Evolutionary conservation across 2,797 vertebrate genomes (phyloP).

Genomic region (Aythya fuligula): DNA sequence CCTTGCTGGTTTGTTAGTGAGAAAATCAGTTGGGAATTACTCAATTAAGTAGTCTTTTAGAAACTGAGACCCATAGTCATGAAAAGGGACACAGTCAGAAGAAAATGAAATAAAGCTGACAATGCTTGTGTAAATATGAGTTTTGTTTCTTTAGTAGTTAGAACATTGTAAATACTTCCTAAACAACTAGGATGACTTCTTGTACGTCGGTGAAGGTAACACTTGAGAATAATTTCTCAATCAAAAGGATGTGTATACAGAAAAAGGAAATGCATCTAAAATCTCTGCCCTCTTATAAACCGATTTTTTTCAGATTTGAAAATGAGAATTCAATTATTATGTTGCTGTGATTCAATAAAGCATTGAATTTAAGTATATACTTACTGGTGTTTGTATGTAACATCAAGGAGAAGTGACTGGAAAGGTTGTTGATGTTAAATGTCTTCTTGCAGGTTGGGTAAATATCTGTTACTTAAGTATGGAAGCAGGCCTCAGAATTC

Average conservation of each 20-base stretch:
- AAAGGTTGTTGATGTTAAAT: neutral
- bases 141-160: neutral
- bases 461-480: accelerated
- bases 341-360: neutral
- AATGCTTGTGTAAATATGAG: neutral
- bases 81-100: neutral
- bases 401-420: neutral
- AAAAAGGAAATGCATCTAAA: neutral
- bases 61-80: neutral
- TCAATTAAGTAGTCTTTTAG: neutral
- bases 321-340: neutral
- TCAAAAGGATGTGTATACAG: neutral
- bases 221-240: neutral
- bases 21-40: neutral
- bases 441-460: neutral
- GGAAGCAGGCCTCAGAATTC: neutral
- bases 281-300: neutral
- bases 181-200: neutral
- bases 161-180: neutral
- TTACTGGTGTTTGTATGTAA: neutral
- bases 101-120: neutral
- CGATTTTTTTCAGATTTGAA: neutral
- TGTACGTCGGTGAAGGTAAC: neutral
- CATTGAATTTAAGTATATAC: neutral
- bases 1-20: neutral